Conservation (phyloP, 2,797 vertebrate species). For the Pseudomugil gertrudae region DNA sequence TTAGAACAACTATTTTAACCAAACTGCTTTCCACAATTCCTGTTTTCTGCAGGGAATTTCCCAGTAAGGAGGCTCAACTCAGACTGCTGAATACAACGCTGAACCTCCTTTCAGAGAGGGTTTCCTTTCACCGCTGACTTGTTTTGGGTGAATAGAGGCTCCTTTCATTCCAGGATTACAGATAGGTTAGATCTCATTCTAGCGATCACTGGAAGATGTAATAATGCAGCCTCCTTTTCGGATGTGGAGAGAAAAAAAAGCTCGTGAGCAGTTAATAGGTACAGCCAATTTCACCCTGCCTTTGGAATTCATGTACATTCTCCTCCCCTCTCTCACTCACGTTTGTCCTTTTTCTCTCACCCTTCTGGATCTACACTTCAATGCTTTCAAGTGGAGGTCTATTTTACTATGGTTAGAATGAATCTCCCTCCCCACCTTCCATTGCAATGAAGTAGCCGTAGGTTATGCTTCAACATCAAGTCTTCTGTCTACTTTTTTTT, state of each 20-base stretch:
- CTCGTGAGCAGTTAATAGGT: slow-evolving; percentile 66
- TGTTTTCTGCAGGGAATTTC: slow-evolving; percentile 58
- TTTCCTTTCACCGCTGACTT: slow-evolving; percentile 42
- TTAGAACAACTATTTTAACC: slow-evolving; percentile 44
- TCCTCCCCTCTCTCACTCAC: slow-evolving; percentile 49
- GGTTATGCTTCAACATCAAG: slow-evolving; percentile 69
- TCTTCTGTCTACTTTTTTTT: slow-evolving; percentile 58
- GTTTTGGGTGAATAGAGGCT: slow-evolving; percentile 53
- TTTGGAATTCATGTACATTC: slow-evolving; percentile 69
- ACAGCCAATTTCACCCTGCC: slow-evolving; percentile 69
- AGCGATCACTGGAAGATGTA: slow-evolving; percentile 57
- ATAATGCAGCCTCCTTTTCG: slow-evolving; percentile 62
- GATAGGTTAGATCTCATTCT: slow-evolving; percentile 66
- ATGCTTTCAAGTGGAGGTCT: slow-evolving; percentile 76
- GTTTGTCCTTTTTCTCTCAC: slow-evolving; percentile 63
- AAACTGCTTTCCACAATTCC: slow-evolving; percentile 53
- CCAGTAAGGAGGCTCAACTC: slow-evolving; percentile 38
- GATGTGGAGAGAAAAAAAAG: slow-evolving; percentile 55
- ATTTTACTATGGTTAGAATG: slow-evolving; percentile 77
- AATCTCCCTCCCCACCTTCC: slow-evolving; percentile 63
- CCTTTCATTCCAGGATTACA: slow-evolving; percentile 56
- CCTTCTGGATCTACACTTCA: slow-evolving; percentile 58
- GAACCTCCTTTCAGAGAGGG: slow-evolving; percentile 41
- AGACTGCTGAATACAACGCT: slow-evolving; percentile 4
- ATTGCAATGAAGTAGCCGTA: slow-evolving; percentile 63